These are phyloP conservation scores for Diplazon laetatorius DNA, from an alignment of 2,888 invertebrate species.

Conservation along the genomic window DNA sequence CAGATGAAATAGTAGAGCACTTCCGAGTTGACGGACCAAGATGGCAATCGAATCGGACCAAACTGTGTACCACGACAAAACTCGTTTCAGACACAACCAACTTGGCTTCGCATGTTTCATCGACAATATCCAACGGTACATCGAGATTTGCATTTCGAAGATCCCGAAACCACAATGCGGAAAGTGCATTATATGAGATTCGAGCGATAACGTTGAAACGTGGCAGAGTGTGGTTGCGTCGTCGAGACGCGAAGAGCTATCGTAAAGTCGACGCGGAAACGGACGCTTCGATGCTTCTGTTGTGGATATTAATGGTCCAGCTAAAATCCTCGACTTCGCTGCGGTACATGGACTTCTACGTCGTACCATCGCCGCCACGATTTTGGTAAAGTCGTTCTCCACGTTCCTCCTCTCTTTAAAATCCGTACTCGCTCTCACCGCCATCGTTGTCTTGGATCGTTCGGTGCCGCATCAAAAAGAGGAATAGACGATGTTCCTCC, in stretches of 20 bases:
- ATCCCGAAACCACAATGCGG: neutral
- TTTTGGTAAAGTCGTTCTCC: slow-evolving; percentile 14
- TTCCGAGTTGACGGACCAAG: too few relatives aligned
- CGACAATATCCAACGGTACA: neutral
- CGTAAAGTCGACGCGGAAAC: slow-evolving; percentile 22
- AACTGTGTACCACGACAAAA: neutral
- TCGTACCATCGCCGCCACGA: slow-evolving; percentile 9
- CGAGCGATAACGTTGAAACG: slow-evolving; percentile 41
- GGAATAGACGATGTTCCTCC: too few relatives aligned
- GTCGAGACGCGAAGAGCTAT: slow-evolving; percentile 40
- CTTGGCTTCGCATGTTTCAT: neutral
- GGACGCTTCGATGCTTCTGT: slow-evolving; percentile 21
- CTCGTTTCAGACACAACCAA: neutral
- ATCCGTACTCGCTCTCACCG: neutral
- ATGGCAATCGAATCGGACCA: too few relatives aligned
- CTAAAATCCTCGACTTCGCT: slow-evolving; percentile 7
- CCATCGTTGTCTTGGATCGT: neutral
- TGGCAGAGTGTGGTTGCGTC: slow-evolving; percentile 24
- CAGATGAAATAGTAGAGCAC: too few relatives aligned
- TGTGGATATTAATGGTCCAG: neutral
- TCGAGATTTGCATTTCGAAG: slow-evolving; percentile 32
- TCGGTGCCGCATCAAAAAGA: neutral
- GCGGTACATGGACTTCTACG: slow-evolving; percentile 2
- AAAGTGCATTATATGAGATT: slow-evolving; percentile 48
- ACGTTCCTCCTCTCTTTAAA: neutral